Evolutionary conservation across 2,797 vertebrate species (phyloP).

Genomic region (Acrossocheilus fasciatus): DNA sequence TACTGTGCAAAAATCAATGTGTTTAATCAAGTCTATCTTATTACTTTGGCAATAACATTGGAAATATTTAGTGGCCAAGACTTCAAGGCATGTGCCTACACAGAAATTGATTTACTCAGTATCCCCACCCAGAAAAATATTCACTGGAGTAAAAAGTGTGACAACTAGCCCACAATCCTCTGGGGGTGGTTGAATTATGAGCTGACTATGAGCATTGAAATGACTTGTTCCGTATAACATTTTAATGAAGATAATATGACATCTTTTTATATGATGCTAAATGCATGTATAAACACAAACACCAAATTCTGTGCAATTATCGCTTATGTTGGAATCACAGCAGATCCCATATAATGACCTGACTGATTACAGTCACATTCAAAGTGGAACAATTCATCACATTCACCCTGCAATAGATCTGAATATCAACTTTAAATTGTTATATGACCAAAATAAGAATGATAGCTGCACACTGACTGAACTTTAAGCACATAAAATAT

Average conservation of each 20-base stretch:
- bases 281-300: background rate
- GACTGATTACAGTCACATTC: background rate
- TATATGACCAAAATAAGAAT: slow-evolving; percentile 66
- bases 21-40: background rate
- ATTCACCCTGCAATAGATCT: slow-evolving; percentile 81
- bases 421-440: slow-evolving; percentile 76
- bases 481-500: slow-evolving; percentile 74
- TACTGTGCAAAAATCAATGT: background rate
- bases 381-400: slow-evolving; percentile 69
- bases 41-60: background rate
- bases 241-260: background rate
- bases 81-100: slow-evolving; percentile 4
- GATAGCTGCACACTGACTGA: slow-evolving; percentile 65
- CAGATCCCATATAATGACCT: background rate
- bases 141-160: slow-evolving; percentile 12
- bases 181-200: slow-evolving; percentile 48
- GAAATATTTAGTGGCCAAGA: background rate
- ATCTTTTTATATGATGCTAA: background rate
- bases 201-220: background rate
- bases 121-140: slow-evolving; percentile 19
- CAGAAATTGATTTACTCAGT: slow-evolving; percentile 14
- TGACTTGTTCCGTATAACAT: background rate
- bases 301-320: background rate
- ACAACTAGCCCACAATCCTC: slow-evolving; percentile 41
- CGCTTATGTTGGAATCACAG: background rate